Evolutionary conservation across 2,888 invertebrate species (phyloP), one percentile per base, ranked within the genome.

Genomic region (Caenorhabditis afra): DNA sequence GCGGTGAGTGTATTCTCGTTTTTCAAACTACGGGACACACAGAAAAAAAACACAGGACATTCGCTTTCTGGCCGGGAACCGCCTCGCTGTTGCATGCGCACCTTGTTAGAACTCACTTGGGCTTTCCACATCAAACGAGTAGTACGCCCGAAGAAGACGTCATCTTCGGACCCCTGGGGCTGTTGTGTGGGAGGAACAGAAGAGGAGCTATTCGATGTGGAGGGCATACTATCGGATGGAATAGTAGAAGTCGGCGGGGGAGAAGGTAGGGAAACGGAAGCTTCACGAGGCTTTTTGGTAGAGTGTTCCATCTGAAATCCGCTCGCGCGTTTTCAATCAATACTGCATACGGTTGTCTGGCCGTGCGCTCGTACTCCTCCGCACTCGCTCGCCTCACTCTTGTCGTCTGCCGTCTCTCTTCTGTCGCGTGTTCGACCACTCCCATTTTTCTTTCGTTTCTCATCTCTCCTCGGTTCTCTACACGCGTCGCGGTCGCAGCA

Each of bases 71-170:
- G 7, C 29, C 29, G 29, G 29, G 29, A n/a, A 29, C 29, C 29
- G 29, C 29, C 29, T 29, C 29, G 29, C 29, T 29, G 29, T 7
- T 7, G 29, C 29, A 29, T 29, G 29, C 29, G 29, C 29, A 29
- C 29, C 29, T 29, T 29, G 3, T 3, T 29, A 3, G 29, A 29
- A 70, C 61, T 16, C 68, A 66, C 64, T 84, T 81, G 50, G 49
- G 71, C 94, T 4, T 94, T 93, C 94, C 94, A 94, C 55, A 94
- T 94, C 83, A 93, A 92, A 20, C 94, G 92, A 8, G 94, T 94
- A 23, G 94, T 94, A 18, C 73, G 57, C 16, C 79, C 79, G 22
- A 35, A 74, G 18, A 68, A 74, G 4, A 66, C 3, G 94, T 93
- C 11, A 94, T 94, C 86, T 92, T 93, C 79, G 92, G n/a, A 10